These are phyloP conservation scores for Xestia rhomboidea DNA, from an alignment of 2,888 invertebrate genomes.

Conservation along the genomic window DNA sequence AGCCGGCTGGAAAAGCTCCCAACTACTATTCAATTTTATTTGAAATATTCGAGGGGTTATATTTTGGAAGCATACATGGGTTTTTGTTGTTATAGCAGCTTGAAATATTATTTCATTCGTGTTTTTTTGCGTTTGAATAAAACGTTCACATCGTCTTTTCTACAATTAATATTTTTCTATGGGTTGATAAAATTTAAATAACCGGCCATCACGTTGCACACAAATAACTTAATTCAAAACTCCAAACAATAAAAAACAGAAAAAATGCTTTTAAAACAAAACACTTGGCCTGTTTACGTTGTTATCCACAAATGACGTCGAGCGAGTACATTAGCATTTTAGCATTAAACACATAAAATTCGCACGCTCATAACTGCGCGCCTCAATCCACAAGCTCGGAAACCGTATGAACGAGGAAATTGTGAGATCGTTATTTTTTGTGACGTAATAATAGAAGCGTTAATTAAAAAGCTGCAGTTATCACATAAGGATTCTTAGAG, in stretches of 20 bases:
- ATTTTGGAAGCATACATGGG: slow-evolving; percentile 15
- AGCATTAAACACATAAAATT: slow-evolving; percentile 63
- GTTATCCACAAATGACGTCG: slow-evolving; percentile 40
- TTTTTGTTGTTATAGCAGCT: slow-evolving; percentile 1
- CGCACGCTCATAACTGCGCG: slow-evolving; percentile 60
- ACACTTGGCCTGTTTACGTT: slow-evolving; percentile 38
- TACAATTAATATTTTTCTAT: neutral
- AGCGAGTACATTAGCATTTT: slow-evolving; percentile 57
- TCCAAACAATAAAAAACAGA: slow-evolving; percentile 13
- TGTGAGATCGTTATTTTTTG: slow-evolving; percentile 77
- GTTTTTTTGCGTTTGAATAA: slow-evolving; percentile 1
- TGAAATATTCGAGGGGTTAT: slow-evolving; percentile 23
- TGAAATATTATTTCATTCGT: neutral
- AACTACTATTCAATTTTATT: slow-evolving; percentile 39
- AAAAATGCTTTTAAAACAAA: slow-evolving; percentile 39
- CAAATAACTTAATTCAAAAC: neutral
- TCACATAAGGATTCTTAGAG: slow-evolving; percentile 73
- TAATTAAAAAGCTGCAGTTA: slow-evolving; percentile 85
- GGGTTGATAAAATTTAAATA: neutral
- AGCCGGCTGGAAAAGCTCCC: slow-evolving; percentile 22
- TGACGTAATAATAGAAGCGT: slow-evolving; percentile 77
- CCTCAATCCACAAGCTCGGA: slow-evolving; percentile 66
- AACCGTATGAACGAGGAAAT: slow-evolving; percentile 76
- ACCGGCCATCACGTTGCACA: neutral
- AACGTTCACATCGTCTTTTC: neutral